These are phyloP conservation scores for Centropus unirufus DNA, from an alignment of 2,113 vertebrate species.

Conservation along the genomic window DNA sequence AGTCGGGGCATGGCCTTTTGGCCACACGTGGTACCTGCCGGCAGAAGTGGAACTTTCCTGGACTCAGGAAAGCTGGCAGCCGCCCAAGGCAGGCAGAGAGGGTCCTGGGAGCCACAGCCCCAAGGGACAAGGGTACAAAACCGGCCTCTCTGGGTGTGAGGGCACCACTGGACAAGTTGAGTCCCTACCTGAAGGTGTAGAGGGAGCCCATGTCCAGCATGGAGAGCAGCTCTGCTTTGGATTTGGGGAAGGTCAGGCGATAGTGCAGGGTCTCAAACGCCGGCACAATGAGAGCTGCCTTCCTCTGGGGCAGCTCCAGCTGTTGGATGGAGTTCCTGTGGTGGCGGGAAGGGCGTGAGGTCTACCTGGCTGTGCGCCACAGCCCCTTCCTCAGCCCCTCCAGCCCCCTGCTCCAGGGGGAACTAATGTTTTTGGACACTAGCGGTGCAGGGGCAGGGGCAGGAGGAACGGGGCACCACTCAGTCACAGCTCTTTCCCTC, in stretches of 20 bases:
- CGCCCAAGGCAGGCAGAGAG: neutral
- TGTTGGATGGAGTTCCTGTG: conserved; percentile 87
- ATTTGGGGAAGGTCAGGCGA: conserved; percentile 90
- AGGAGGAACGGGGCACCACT: neutral
- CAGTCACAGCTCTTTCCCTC: neutral
- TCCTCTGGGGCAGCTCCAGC: conserved; percentile 86
- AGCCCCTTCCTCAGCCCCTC: neutral
- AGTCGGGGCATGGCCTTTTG: conserved; percentile 90
- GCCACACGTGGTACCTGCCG: conserved; percentile 90
- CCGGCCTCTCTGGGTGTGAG: neutral
- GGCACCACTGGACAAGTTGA: accelerated
- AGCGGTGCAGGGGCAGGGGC: neutral
- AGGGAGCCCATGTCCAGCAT: conserved; percentile 94
- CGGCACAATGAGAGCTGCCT: conserved; percentile 92
- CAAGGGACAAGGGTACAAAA: neutral
- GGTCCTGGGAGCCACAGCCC: neutral
- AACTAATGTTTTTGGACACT: neutral
- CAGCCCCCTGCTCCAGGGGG: neutral
- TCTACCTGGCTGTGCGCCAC: neutral
- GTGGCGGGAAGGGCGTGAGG: neutral
- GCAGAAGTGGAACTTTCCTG: neutral
- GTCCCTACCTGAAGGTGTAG: conserved; percentile 92
- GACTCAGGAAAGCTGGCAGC: neutral
- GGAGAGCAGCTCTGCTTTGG: conserved; percentile 94
- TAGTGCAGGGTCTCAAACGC: conserved; percentile 95